A percentile compares a stretch with the other conserved stretches of the same genome.
Conservation (phyloP, 1,140 invertebrate species). For the Pristionchus pacificus region DNA sequence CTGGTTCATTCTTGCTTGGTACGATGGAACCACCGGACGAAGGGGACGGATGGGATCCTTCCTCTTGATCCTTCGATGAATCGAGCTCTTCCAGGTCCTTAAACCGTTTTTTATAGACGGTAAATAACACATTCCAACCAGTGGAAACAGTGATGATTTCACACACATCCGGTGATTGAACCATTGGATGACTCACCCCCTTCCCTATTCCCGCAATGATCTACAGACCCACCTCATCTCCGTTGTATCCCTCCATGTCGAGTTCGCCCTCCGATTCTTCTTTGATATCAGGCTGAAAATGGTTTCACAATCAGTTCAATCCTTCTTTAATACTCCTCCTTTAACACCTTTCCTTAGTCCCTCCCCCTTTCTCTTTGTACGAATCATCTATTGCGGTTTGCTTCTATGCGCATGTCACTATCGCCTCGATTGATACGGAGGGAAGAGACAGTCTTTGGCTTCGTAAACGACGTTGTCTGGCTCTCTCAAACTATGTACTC, state of each 20-base stretch:
- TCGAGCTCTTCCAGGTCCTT: constrained; percentile 33
- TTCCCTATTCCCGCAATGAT: constrained; percentile 34
- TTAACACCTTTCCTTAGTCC: neutral
- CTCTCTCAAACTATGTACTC: no score
- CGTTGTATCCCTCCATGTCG: constrained; percentile 25
- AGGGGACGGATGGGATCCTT: neutral
- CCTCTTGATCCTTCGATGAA: constrained; percentile 28
- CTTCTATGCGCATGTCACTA: constrained; percentile 7
- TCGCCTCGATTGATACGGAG: constrained; percentile 6
- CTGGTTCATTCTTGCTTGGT: constrained; percentile 15
- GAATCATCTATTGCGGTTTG: constrained; percentile 3
- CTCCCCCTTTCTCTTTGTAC: neutral
- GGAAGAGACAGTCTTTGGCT: no score
- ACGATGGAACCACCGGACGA: constrained; percentile 9
- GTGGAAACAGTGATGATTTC: no score
- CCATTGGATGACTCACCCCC: constrained; percentile 31
- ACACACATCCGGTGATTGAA: no score
- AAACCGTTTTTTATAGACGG: no score
- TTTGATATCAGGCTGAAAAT: constrained; percentile 14
- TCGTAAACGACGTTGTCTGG: no score
- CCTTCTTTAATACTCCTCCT: no score
- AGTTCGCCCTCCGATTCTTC: constrained; percentile 34
- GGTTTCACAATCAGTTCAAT: neutral
- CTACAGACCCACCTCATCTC: constrained; percentile 11
- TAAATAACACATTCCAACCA: no score